phyloP scores from a whole-genome alignment of 2,888 invertebrate species.

The Archips crataeganus region DNA sequence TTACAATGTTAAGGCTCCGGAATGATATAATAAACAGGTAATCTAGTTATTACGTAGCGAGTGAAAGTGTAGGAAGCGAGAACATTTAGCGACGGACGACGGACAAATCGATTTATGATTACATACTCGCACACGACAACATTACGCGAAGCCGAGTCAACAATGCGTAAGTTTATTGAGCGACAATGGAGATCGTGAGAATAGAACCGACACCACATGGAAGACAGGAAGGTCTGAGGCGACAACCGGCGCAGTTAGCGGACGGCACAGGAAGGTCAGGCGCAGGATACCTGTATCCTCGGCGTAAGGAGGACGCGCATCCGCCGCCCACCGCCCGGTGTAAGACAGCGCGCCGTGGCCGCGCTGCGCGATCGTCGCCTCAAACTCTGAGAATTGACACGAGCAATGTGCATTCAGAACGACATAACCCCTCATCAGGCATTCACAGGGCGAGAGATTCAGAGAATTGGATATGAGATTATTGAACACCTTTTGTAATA shows the following conservation, averaged over 20 bases:
- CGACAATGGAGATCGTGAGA: slow-evolving; percentile 32
- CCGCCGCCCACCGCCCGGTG: slow-evolving; percentile 62
- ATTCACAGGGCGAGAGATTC: not conserved
- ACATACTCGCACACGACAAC: slow-evolving; percentile 28
- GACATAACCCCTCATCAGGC: slow-evolving; percentile 14
- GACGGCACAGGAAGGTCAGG: slow-evolving; percentile 46
- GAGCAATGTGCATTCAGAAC: slow-evolving; percentile 26
- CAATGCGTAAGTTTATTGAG: slow-evolving; percentile 21
- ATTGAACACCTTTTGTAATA: slow-evolving; percentile 8
- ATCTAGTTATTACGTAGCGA: slow-evolving; percentile 51
- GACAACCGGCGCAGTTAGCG: slow-evolving; percentile 15
- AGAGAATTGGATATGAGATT: not conserved
- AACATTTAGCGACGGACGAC: slow-evolving; percentile 49
- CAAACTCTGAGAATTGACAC: slow-evolving; percentile 39
- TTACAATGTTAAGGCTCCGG: slow-evolving; percentile 24
- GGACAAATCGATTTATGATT: slow-evolving; percentile 40
- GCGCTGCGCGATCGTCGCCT: slow-evolving; percentile 35
- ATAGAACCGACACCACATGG: slow-evolving; percentile 21
- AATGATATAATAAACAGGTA: slow-evolving; percentile 40
- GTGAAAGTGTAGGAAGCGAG: slow-evolving; percentile 62
- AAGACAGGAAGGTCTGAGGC: slow-evolving; percentile 9
- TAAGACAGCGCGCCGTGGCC: slow-evolving; percentile 45
- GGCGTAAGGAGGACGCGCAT: slow-evolving; percentile 79
- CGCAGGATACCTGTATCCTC: slow-evolving; percentile 74
- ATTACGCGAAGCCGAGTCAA: slow-evolving; percentile 30